Conservation (phyloP, 2,888 invertebrate genomes). For the Xestia sexstrigata region DNA sequence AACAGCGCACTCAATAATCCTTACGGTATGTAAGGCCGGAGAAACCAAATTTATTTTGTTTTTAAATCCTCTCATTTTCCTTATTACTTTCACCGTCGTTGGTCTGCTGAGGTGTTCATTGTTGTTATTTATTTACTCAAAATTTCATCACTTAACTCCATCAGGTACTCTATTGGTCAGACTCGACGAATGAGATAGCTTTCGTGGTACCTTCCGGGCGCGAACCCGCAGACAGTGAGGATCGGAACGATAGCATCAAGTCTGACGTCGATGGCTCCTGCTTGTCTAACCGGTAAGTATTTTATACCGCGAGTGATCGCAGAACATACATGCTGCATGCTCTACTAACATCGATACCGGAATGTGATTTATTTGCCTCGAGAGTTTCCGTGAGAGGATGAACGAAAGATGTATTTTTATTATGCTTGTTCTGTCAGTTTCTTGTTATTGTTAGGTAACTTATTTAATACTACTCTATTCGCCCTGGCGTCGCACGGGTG, state of each 20-base stretch:
- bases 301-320: neutral
- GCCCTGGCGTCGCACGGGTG: too few species aligned
- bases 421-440: too few species aligned
- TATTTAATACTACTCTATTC: too few species aligned
- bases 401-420: too few species aligned
- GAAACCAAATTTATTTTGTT: neutral
- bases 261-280: conserved; percentile 89
- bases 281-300: conserved; percentile 79
- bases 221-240: conserved; percentile 76
- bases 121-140: neutral
- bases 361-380: too few species aligned
- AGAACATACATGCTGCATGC: too few species aligned
- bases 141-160: neutral
- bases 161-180: conserved; percentile 97
- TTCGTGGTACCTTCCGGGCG: conserved; percentile 96
- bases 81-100: neutral
- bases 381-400: too few species aligned
- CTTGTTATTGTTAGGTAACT: too few species aligned
- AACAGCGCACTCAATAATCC: neutral
- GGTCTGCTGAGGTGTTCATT: neutral
- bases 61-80: neutral
- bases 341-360: too few species aligned
- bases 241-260: conserved; percentile 81
- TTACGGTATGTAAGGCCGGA: neutral
- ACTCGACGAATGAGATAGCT: conserved; percentile 98